A percentile compares a stretch with the other conserved stretches of the same genome.
Conservation (phyloP, 1,140 invertebrate species). For the Drosophila serrata region DNA sequence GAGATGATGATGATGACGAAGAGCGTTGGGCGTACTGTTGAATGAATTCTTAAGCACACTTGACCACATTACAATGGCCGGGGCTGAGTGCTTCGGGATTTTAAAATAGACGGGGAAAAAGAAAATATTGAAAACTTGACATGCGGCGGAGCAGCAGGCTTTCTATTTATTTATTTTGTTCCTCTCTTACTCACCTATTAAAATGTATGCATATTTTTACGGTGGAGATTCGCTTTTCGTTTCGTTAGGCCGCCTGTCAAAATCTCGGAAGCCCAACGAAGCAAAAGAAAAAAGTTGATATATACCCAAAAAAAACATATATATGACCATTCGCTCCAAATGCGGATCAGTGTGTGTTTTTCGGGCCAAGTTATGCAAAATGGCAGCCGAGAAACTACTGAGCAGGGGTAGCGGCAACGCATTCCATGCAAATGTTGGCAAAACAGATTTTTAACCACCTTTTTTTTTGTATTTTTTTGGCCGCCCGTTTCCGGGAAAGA, state of each 20-base stretch:
- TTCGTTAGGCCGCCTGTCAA: conserved; percentile 69
- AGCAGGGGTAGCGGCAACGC: conserved; percentile 48
- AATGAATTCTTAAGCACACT: conserved; percentile 70
- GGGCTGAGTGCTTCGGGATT: conserved; percentile 15
- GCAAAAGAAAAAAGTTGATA: conserved; percentile 80
- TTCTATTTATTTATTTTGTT: conserved; percentile 46
- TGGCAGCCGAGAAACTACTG: conserved; percentile 60
- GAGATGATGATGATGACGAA: conserved; percentile 56
- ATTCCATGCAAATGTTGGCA: conserved; percentile 80
- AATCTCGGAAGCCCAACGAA: conserved; percentile 78
- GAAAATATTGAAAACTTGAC: conserved; percentile 47
- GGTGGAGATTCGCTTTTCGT: conserved; percentile 35
- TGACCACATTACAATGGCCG: conserved; percentile 64
- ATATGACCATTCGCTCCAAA: conserved; percentile 30
- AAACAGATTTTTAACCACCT: conserved; percentile 77
- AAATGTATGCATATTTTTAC: conserved; percentile 48
- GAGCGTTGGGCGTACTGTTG: conserved; percentile 42
- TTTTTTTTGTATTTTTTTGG: conserved; percentile 41
- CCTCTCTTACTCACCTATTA: conserved; percentile 32
- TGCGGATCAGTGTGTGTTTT: conserved; percentile 40
- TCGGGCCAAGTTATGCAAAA: conserved; percentile 74
- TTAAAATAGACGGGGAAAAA: background rate
- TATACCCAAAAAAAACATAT: conserved; percentile 46
- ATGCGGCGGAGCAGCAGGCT: conserved; percentile 27
- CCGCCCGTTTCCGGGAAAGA: conserved; percentile 48